Base-by-base conservation (phyloP, 2,888 invertebrate genomes). In the Xanthia icteritia region DNA sequence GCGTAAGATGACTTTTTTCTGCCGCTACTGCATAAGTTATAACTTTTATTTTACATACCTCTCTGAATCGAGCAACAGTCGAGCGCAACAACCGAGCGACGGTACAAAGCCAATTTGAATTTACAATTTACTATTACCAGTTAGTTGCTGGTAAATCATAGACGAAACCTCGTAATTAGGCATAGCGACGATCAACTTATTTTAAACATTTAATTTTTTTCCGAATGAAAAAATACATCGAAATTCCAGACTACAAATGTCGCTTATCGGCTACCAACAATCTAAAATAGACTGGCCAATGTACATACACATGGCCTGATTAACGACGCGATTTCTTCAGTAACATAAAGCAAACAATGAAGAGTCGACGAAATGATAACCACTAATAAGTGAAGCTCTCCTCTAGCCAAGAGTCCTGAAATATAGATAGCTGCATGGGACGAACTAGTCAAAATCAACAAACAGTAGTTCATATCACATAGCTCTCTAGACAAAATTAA, bases 1-100 rank as follows among this genome's bases (percentile, higher is more conserved):
- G 92, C 92, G 92, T 92, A 92, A 91, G 92, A 92, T 92, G 90
- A 90, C 89, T 91, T 93, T 91, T 89, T 91, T 86, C 84, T 86
- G 81, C 71, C 66, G 61, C 74, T 81, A 82, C 86, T 88, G 84
- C 86, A 89, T 88, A 88, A 89, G 82, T 89, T 87, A 87, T 87
- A 88, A 87, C 75, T 89, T 87, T 88, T 87, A 89, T 90, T 90
- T 90, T 86, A 89, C 82, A 89, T 88, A 83, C 81, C 77, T 83
- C 76, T 74, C 82, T 85, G 83, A 85, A 88, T 88, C n/a, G 79
- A 76, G 79, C 86, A 84, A 79, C 69, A 84, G 73, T 74, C 73
- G 72, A 77, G 71, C 81, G 83, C 82, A 78, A 69, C 58, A 68
- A 64, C 45, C 84, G 63, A 82, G 67, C 58, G 84, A 45, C 87